Conservation (phyloP, 2,113 vertebrate genomes). For the Salvelinus alpinus region DNA sequence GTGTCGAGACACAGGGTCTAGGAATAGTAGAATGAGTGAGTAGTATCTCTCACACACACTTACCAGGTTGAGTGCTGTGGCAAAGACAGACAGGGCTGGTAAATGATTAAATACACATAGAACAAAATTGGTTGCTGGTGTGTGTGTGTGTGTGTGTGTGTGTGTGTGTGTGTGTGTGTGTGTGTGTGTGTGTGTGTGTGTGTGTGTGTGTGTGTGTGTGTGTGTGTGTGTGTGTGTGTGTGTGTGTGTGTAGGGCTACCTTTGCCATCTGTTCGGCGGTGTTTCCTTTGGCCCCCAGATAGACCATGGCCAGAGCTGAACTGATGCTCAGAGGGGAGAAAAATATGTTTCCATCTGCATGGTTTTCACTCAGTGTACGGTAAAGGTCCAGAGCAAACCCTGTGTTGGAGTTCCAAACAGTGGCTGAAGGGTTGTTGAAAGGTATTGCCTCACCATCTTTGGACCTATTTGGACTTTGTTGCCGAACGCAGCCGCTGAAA, state of each 20-base stretch:
- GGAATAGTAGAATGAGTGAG: conserved; percentile 15
- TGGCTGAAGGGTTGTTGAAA: conserved; percentile 22
- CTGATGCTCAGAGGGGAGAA: conserved; percentile 74
- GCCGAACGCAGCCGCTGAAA: too few relatives aligned
- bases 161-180: neutral
- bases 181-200: neutral
- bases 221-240: neutral
- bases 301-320: conserved; percentile 41
- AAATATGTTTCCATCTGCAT: conserved; percentile 60
- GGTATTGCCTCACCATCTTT: too few relatives aligned
- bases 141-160: neutral
- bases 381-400: conserved; percentile 69
- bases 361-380: conserved; percentile 55
- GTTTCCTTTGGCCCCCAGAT: conserved; percentile 65
- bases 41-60: neutral
- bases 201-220: neutral
- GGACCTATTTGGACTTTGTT: too few relatives aligned
- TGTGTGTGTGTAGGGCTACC: conserved; percentile 48
- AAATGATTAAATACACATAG: too few relatives aligned
- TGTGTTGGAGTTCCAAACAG: conserved; percentile 63
- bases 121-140: neutral
- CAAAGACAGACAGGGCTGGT: neutral
- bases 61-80: neutral
- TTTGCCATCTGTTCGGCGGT: conserved; percentile 70
- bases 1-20: conserved; percentile 78